Base-by-base conservation (phyloP, 2,797 vertebrate species). In the Typhlichthys eigenmanni region DNA sequence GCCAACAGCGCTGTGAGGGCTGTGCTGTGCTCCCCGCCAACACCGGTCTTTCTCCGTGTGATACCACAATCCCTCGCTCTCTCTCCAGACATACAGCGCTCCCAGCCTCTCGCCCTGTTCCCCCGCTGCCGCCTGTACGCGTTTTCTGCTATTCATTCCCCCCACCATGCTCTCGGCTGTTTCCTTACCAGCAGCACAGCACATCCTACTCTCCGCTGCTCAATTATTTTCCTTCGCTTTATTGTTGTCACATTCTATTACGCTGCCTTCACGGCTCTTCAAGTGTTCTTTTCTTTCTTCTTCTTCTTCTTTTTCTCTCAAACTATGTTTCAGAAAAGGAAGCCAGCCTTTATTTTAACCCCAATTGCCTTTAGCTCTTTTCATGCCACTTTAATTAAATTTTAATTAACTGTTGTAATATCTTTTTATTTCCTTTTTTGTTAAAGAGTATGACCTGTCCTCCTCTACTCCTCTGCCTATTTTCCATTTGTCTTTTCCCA, bases 1-100 rank as follows among this genome's bases (percentile, higher is more conserved):
- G 72, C 78, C 80, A 74, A 74, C 77, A 79, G 72, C 68, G 77
- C 83, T 88, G 80, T 63, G 82, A 84, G 79, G 75, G 58, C 71
- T 71, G 71, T 74, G 70, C 75, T 81, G 68, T 67, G 73, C 73
- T 81, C 69, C 59, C 77, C 72, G 69, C 81, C 83, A 85, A 61
- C 78, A 9, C 58, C 13, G 34, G 34, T 32, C 14, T 77, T 77
- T 83, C 75, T 68, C 78, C 64, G 5, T 34, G 34, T 34, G 34
- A 7, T 34, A 34, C 34, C 34, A 34, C 34, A 34, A 34, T 5
- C 34, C 64, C 62, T 62, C 66, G 60, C 58, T 62, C 69, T 79
- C 49, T n/a, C 55, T 64, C 63, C 48, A 65, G 52, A 2, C 60
- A 14, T 16, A 57, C 58, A 56, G 61, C 56, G 46, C 47, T 13